Base-by-base conservation (phyloP, 1,140 invertebrate species). In the Apis laboriosa region DNA sequence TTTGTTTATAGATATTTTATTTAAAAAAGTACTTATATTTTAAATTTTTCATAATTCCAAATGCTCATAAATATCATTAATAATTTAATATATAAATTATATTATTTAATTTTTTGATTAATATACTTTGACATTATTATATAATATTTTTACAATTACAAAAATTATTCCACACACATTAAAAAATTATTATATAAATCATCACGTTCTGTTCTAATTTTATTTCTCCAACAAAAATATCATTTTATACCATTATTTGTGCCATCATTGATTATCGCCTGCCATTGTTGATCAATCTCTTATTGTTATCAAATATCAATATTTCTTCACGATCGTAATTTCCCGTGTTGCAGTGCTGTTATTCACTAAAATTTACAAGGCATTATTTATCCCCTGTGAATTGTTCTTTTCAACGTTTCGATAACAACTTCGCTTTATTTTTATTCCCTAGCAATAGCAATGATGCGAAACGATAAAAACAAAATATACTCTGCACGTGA, bases 381-480 rank as follows among this genome's bases (percentile, higher is more conserved):
- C 19, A 0, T 49, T 28, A 75, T 64, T 64, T n/a, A 63, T 76
- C 43, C 24, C 5, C 43, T 9, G 9, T 24, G 60, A 63, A 28
- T 76, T 51, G 74, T 64, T 76, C 61, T n/a, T 58, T 58, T 58
- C 56, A 43, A 28, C 15, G n/a, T 19, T 8, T 24, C 28, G 51
- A 58, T 49, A 58, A 55, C 64, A 34, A 68, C 53, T 58, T 68
- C 53, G 34, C 53, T 77, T 68, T 58, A 68, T 13, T 77, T 68
- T 77, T 67, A 67, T 58, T 55, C 7, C 28, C 53, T 15, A 17
- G 51, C 53, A 34, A 68, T 53, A 55, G 28, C 63, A 34, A 17
- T 21, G 43, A 64, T 43, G 34, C 2, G 63, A 64, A 64, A 77
- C 66, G 24, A 56, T 77, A 64, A 58, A 77, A 56, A 68, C 21